phyloP scores from a whole-genome alignment of 1,140 invertebrate genomes.

The Zeugodacus cucurbitae region DNA sequence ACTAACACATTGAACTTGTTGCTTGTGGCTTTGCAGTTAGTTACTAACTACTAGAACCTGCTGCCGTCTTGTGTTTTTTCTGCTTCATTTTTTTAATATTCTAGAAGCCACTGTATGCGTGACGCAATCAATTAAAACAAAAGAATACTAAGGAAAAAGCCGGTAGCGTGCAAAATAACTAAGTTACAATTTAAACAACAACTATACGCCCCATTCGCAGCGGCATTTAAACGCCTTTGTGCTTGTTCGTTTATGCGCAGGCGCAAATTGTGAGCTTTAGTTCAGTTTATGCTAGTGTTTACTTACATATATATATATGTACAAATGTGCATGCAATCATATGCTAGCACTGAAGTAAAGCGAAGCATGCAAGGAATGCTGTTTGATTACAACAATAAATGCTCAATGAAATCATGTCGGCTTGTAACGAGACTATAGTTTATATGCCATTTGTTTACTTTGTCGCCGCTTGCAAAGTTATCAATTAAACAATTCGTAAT shows the following conservation, averaged over 20 bases:
- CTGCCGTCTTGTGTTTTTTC: background rate
- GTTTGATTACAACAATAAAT: background rate
- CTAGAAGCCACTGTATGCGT: background rate
- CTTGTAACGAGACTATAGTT: too few species aligned
- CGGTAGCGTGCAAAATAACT: background rate
- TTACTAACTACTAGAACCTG: background rate
- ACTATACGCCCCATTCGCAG: background rate
- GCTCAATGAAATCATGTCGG: background rate
- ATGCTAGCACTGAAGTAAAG: background rate
- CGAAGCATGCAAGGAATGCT: background rate
- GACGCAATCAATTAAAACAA: background rate
- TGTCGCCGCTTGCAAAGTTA: too few species aligned
- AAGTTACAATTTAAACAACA: background rate
- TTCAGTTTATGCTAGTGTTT: background rate
- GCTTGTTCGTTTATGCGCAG: background rate
- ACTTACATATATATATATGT: background rate
- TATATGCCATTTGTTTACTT: too few species aligned
- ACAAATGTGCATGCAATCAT: too few species aligned
- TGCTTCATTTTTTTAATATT: background rate
- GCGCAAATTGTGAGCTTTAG: background rate
- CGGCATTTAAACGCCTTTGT: background rate
- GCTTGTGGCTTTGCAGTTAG: background rate
- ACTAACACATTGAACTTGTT: conserved; percentile 5
- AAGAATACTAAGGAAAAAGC: background rate
- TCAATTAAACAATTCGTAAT: too few species aligned